Conservation (phyloP, 2,113 vertebrate genomes). For the Perccottus glenii region DNA sequence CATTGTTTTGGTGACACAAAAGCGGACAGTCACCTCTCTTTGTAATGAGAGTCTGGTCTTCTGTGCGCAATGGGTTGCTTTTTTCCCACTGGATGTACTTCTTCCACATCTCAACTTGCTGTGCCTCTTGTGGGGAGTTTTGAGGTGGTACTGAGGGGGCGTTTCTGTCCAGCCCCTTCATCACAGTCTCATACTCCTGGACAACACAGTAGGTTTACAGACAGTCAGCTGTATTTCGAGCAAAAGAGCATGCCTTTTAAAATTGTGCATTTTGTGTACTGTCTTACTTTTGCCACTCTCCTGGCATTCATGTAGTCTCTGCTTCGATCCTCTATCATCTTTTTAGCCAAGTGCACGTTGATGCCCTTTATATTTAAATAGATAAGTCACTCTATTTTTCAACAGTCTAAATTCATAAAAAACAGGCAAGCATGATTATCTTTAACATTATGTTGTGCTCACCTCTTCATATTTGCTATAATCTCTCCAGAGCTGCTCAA, state of each 20-base stretch:
- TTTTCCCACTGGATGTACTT: constrained; percentile 99
- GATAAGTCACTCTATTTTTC: neutral
- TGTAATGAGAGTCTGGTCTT: constrained; percentile 98
- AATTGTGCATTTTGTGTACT: neutral
- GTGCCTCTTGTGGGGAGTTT: constrained; percentile 96
- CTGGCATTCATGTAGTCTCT: constrained; percentile 99
- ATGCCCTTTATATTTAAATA: constrained; percentile 84
- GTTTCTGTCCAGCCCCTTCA: constrained; percentile 98
- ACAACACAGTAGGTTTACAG: constrained; percentile 47
- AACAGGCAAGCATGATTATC: neutral
- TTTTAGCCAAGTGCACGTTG: constrained; percentile 98
- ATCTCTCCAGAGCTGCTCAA: constrained; percentile 98
- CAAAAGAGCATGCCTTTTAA: neutral
- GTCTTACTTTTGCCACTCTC: constrained; percentile 94
- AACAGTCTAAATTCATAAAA: neutral
- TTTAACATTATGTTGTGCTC: constrained; percentile 38
- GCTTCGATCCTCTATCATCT: constrained; percentile 99
- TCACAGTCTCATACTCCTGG: constrained; percentile 98
- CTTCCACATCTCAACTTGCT: constrained; percentile 99
- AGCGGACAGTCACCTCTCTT: constrained; percentile 87
- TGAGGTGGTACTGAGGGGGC: constrained; percentile 97
- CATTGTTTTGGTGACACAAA: neutral
- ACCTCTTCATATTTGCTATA: constrained; percentile 99
- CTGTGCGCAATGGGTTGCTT: constrained; percentile 95
- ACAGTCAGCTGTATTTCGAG: neutral